phyloP scores from a whole-genome alignment of 2,888 invertebrate species.

The Chrysomela aeneicollis region DNA sequence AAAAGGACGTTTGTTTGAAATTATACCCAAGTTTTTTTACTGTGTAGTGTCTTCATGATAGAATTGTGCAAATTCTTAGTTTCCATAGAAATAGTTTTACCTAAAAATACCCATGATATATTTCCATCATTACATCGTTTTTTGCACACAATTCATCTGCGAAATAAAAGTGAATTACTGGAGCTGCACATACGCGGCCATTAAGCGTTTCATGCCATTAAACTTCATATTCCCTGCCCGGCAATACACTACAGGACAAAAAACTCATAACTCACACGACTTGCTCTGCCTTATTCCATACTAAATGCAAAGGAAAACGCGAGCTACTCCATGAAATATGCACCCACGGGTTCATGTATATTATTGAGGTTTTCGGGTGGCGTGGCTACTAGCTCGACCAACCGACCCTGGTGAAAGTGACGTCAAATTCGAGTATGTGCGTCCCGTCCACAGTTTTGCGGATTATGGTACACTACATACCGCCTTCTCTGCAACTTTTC shows the following conservation, averaged over 20 bases:
- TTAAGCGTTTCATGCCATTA: conserved; percentile 17
- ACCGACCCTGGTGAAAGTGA: too few relatives aligned
- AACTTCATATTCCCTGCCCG: conserved; percentile 16
- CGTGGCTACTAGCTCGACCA: not conserved
- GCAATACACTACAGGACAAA: conserved; percentile 15
- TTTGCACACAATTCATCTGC: not conserved
- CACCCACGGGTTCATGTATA: not conserved
- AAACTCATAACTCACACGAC: conserved; percentile 16
- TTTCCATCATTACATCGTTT: too few relatives aligned
- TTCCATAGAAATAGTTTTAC: too few relatives aligned
- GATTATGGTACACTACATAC: too few relatives aligned
- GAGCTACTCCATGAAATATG: conserved; percentile 5
- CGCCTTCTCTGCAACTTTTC: too few relatives aligned
- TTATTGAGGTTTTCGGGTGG: not conserved
- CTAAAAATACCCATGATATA: too few relatives aligned
- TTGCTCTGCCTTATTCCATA: conserved; percentile 8
- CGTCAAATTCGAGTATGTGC: too few relatives aligned
- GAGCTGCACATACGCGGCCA: conserved; percentile 14
- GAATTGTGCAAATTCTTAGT: too few relatives aligned
- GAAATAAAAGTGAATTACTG: conserved; percentile 4
- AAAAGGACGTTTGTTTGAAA: too few relatives aligned
- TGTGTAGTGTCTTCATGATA: too few relatives aligned
- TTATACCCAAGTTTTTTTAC: too few relatives aligned
- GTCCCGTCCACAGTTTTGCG: too few relatives aligned
- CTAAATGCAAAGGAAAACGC: conserved; percentile 15